Evolutionary conservation across 2,888 invertebrate genomes (phyloP), one percentile per base, ranked within the genome.

Genomic region (Chironomus riparius): DNA sequence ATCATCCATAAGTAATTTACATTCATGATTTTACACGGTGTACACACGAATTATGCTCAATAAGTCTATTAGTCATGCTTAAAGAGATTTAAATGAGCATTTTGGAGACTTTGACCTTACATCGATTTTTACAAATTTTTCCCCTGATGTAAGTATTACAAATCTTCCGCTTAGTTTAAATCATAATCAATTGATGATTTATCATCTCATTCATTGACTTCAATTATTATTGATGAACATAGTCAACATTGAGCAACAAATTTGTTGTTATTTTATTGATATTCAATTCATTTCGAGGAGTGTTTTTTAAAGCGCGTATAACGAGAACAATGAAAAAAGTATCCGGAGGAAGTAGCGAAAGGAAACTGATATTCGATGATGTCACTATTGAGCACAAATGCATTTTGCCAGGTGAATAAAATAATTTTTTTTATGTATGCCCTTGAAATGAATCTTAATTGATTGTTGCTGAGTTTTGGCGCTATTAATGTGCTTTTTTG

Each of bases 301-400:
- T 15, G 15, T 15, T 56, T 18, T 56, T n/a, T n/a, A n/a, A 56
- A 4, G 56, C n/a, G 56, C 12, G 22, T 1, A 65, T 12, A 22
- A 38, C 38, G 10, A 38, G 38, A 38, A 38, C 28, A 18, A 68
- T 68, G 68, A 47, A 68, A 4, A 47, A 68, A 68, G 12, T 56
- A 15, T 73, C 65, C 38, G 72, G 56, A 7, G 70, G 48, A 50
- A 65, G 65, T 65, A 24, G 22, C 18, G 68, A 28, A 47, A 50
- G 15, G 69, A 48, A 76, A 56, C 15, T 50, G 18, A 69, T 18
- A 24, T 76, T 76, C 61, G 76, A 76, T 50, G 76, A 69, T 68
- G 76, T 69, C 24, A 69, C 69, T 24, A 15, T 69, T 18, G 68
- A 50, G 4, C 76, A 76, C 38, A 24, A 69, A 24, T 76, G 76